A percentile compares a stretch with the other conserved stretches of the same genome.
phyloP scores from a whole-genome alignment of 2,888 invertebrate species.

The Helobdella robusta region DNA sequence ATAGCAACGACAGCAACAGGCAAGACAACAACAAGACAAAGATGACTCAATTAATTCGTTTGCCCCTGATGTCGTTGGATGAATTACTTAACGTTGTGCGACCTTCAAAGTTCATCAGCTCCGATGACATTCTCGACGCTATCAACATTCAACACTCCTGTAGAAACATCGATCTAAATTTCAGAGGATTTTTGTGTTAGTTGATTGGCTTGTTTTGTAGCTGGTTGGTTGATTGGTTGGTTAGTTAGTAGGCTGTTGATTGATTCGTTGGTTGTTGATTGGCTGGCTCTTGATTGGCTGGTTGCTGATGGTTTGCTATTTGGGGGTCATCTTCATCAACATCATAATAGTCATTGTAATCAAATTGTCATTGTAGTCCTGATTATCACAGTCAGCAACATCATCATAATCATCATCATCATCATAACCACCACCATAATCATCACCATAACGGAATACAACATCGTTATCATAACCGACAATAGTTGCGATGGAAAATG shows the following conservation, averaged over 20 bases:
- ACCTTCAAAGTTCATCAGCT: slow-evolving; percentile 72
- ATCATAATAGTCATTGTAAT: not conserved
- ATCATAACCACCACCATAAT: not conserved
- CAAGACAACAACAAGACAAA: no score
- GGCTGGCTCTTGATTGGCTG: no score
- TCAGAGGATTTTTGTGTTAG: slow-evolving; percentile 60
- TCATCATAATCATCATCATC: not conserved
- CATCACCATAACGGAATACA: no score
- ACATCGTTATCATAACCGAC: no score
- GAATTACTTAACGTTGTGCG: slow-evolving; percentile 81
- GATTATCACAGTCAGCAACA: not conserved
- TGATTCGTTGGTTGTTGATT: no score
- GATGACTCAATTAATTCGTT: slow-evolving; percentile 54
- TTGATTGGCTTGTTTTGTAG: slow-evolving; percentile 3
- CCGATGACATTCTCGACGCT: slow-evolving; percentile 85
- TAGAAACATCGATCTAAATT: slow-evolving; percentile 67
- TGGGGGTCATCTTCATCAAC: no score
- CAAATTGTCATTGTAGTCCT: not conserved
- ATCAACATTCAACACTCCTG: slow-evolving; percentile 75
- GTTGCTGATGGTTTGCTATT: no score
- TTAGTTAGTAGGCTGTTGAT: no score
- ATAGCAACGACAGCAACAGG: no score
- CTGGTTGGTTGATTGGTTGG: not conserved
- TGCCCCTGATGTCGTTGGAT: slow-evolving; percentile 76
- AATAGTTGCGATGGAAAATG: slow-evolving; percentile 80